Base-by-base conservation (phyloP, 1,140 invertebrate genomes). In the Drosophila santomea region DNA sequence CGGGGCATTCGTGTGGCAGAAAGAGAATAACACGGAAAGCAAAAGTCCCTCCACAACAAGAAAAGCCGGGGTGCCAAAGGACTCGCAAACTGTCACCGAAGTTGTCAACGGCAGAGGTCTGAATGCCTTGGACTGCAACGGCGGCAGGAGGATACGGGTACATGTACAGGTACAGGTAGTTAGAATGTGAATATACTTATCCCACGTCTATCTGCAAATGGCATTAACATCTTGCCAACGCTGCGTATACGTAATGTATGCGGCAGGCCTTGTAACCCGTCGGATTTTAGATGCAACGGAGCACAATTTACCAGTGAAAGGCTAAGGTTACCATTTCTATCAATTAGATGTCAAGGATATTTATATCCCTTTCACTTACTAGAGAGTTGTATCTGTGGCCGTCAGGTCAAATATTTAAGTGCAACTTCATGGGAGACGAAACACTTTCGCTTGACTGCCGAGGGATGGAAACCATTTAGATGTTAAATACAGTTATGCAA, bases 401-500 rank as follows among this genome's bases (percentile, higher is more conserved):
- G 63, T 41, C 36, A 35, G 55, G 55, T 14, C 17, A 17, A 25
- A 44, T 44, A 17, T 20, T n/a, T 60, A 50, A 32, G 25, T 51
- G 45, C 47, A 45, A 50, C 61, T 25, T 44, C 28, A 17, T 20
- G 54, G 6, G n/a, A 11, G 7, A 50, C 23, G 14, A 11, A 41
- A 50, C 58, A 54, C 50, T 64, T 77, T 64, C 78, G 78, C 74
- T 78, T 74, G 82, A 57, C 68, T 82, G 64, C 45, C 63, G 64
- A 58, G 58, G 59, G 38, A 60, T 64, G 75, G 62, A 81, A 76
- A 76, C 78, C 75, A 86, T 85, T 90, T 90, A 78, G 82, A 80
- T 90, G 81, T 76, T 86, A 82, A 90, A 90, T 90, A 90, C 71
- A 90, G 82, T 90, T 86, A 90, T 86, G 82, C 78, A 77, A 90